These are phyloP conservation scores for Cebus imitator DNA, from an alignment of 2,113 vertebrate species.

Conservation along the genomic window DNA sequence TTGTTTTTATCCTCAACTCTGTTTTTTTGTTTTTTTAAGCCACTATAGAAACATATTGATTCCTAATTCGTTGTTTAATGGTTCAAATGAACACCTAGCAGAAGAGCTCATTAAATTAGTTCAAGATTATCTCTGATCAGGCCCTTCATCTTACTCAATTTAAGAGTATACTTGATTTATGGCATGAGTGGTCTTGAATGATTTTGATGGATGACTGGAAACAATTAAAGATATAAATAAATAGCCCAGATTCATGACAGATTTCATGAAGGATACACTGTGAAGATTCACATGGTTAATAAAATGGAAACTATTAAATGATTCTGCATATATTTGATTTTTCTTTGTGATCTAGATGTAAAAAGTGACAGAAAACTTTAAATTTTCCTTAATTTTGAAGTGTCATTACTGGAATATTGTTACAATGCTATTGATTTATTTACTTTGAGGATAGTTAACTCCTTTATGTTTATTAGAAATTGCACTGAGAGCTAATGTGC, in stretches of 20 bases:
- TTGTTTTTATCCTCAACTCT: not conserved
- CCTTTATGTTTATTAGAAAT: conserved; percentile 30
- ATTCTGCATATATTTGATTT: conserved; percentile 25
- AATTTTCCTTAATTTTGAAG: conserved; percentile 15
- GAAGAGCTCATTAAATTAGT: conserved; percentile 37
- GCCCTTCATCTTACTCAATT: not conserved
- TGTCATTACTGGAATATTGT: conserved; percentile 31
- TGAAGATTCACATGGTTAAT: conserved; percentile 35
- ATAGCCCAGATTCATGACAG: conserved; percentile 30
- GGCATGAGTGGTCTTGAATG: conserved; percentile 15
- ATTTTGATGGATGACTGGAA: conserved; percentile 47
- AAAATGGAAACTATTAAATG: conserved; percentile 38
- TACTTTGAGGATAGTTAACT: not conserved
- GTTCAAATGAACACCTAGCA: not conserved
- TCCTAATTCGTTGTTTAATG: conserved; percentile 12
- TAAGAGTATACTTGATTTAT: conserved; percentile 41
- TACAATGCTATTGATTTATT: not conserved
- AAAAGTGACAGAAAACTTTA: conserved; percentile 17
- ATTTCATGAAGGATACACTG: conserved; percentile 32
- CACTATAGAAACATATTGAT: conserved; percentile 4
- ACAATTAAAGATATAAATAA: conserved; percentile 50
- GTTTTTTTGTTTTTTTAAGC: conserved; percentile 16
- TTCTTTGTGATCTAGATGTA: conserved; percentile 36
- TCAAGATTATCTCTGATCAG: not conserved
- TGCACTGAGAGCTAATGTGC: conserved; percentile 42